Base-by-base conservation (phyloP, 2,888 invertebrate species). In the Pandemis heparana region DNA sequence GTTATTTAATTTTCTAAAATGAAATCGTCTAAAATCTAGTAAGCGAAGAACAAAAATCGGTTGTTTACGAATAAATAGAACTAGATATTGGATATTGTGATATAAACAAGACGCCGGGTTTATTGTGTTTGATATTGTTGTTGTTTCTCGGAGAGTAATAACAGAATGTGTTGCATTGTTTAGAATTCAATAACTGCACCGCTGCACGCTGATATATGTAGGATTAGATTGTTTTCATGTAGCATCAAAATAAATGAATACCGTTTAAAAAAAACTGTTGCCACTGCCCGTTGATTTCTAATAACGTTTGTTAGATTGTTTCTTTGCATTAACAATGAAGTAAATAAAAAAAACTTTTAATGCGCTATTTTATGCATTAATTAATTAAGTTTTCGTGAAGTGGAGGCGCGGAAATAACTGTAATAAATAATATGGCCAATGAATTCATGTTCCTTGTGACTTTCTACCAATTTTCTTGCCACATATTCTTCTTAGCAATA, bases 41-140 rank as follows among this genome's bases (percentile, higher is more conserved):
- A 51, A 56, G 56, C 41, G 46, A 70, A 71, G n/a, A 48, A 71
- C 23, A 60, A 71, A 65, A 65, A n/a, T 59, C 18, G 48, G 38
- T 69, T 73, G 73, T 73, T 73, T 73, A 59, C 63, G 48, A 59
- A 39, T 51, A 73, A 73, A 73, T 69, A 69, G 63, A 61, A 41
- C 14, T 38, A 16, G 56, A 69, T 69, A 73, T 64, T 69, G 46
- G 69, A 69, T 69, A 73, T 73, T 69, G 73, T 69, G 59, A 63
- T 59, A 68, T 41, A 41, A 69, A 73, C 63, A 73, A 67, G 61
- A 46, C 59, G 63, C 56, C 63, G 10, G 59, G 32, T 60, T 39
- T 65, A 65, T 65, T 71, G 32, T 39, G 39, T 60, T 60, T 32
- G 60, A 39, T 39, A 39, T 38, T 60, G 23, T 38, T 61, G 38